Evolutionary conservation across 2,797 vertebrate genomes (phyloP), one percentile per base, ranked within the genome.

Genomic region (Sebastes paucispinis): DNA sequence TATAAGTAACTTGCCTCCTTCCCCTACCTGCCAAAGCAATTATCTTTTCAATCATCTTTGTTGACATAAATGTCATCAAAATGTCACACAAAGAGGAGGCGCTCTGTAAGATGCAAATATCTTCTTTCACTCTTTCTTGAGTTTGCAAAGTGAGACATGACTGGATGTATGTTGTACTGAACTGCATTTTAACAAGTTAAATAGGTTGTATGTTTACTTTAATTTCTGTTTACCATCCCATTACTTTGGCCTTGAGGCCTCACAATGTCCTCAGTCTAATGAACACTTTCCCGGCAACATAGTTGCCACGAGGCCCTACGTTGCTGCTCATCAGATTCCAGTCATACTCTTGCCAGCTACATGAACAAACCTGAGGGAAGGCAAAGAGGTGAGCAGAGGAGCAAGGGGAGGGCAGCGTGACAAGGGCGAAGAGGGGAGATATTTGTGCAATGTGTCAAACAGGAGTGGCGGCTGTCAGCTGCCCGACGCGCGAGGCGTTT

Each of bases 341-440:
- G 18, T 81, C 83, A 87, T 90, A 69, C 60, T 84, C 75, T 20
- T 11, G 34, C 69, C 74, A 52, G 39, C 62, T 77, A 62, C 89
- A 88, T 79, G 85, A 92, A 82, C 85, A 85, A 92, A 89, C 89
- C 84, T 89, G 85, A 92, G 80, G 24, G 62, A 32, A 43, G 39
- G 29, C 27, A 71, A 47, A 70, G 31, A 70, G 60, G n/a, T 31
- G 52, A 87, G 31, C 16, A 57, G 8, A 50, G 16, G 36, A 55
- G 60, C 18, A 70, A 66, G 52, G 25, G 4, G 52, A 36, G 57
- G 69, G 59, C n/a, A 25, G 32, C 34, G 25, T 6, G 54, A 73
- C 9, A 50, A 7, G 9, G 55, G 54, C 16, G 5, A 67, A 80
- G 81, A 43, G 1, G 31, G 18, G 31, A 79, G 62, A 74, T 75